A percentile compares a stretch with the other conserved stretches of the same genome.
Evolutionary conservation across 2,797 vertebrate species (phyloP).

Genomic region (Microchirus variegatus): DNA sequence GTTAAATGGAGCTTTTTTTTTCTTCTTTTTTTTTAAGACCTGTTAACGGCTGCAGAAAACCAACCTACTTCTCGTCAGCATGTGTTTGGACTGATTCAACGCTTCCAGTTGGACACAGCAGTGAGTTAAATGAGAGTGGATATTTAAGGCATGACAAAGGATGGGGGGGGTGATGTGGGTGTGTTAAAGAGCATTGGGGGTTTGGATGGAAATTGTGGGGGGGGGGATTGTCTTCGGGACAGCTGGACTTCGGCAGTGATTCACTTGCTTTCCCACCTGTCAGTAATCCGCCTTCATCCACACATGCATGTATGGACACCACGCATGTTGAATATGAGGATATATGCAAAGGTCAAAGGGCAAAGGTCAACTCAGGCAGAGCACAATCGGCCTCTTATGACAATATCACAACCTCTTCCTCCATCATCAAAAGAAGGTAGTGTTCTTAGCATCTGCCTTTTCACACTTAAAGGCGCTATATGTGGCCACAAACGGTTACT

Average conservation of each 20-base stretch:
- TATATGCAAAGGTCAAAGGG: conserved; percentile 11
- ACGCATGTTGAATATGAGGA: conserved; percentile 25
- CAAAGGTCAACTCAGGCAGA: conserved; percentile 8
- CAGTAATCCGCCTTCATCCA: conserved; percentile 9
- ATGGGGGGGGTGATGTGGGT: conserved; percentile 4
- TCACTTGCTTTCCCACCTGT: conserved; percentile 62
- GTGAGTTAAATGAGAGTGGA: conserved; percentile 19
- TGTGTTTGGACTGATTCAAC: conserved; percentile 42
- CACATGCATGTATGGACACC: conserved; percentile 10
- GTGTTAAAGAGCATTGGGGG: conserved; percentile 2
- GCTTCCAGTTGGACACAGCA: conserved; percentile 49
- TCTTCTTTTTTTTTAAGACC: no score
- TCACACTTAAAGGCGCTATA: no score
- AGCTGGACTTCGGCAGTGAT: conserved; percentile 55
- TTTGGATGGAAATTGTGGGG: conserved; percentile 18
- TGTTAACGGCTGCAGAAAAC: no score
- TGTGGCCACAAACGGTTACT: no score
- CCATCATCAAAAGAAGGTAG: no score
- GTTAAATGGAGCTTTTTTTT: no score
- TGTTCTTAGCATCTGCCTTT: no score
- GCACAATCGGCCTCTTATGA: neutral
- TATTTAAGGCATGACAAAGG: conserved; percentile 15
- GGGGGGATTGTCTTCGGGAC: conserved; percentile 27
- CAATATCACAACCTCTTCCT: neutral
- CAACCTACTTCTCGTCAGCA: no score